phyloP scores from a whole-genome alignment of 2,888 invertebrate species.

The Polydesmus complanatus region DNA sequence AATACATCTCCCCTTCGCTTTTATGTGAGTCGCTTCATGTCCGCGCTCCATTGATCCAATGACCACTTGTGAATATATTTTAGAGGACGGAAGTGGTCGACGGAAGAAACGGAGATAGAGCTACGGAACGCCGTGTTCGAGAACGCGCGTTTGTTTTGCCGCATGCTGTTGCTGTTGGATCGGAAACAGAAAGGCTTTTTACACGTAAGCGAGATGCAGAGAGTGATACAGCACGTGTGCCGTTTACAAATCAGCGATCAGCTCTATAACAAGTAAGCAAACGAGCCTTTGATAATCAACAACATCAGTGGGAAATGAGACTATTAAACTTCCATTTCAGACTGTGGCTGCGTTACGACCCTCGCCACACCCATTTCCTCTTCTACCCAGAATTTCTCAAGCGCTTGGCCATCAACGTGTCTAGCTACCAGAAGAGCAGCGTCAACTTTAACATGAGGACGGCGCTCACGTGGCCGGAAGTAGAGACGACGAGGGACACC shows the following conservation, averaged over 20 bases:
- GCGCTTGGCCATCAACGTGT: constrained; percentile 1
- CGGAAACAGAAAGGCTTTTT: not conserved
- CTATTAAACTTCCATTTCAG: not conserved
- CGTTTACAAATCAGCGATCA: not conserved
- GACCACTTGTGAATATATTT: no score
- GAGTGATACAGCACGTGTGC: not conserved
- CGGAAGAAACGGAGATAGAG: no score
- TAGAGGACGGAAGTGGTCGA: no score
- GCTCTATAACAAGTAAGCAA: not conserved
- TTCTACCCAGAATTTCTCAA: constrained; percentile 7
- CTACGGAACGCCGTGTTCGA: no score
- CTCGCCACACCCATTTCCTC: not conserved
- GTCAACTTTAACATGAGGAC: constrained; percentile 7
- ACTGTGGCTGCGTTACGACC: constrained; percentile 3
- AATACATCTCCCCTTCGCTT: no score
- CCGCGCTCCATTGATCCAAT: no score
- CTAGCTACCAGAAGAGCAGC: not conserved
- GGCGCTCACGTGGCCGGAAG: constrained; percentile 9
- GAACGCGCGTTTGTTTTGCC: no score
- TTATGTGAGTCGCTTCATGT: no score
- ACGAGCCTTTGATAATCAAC: no score
- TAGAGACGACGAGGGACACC: not conserved
- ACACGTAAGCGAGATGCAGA: not conserved
- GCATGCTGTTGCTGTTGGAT: not conserved
- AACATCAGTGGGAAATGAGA: not conserved